Percentiles rank a stretch among this genome's conserved stretches.
Conservation (phyloP, 2,113 vertebrate genomes). For the Sceloporus undulatus region DNA sequence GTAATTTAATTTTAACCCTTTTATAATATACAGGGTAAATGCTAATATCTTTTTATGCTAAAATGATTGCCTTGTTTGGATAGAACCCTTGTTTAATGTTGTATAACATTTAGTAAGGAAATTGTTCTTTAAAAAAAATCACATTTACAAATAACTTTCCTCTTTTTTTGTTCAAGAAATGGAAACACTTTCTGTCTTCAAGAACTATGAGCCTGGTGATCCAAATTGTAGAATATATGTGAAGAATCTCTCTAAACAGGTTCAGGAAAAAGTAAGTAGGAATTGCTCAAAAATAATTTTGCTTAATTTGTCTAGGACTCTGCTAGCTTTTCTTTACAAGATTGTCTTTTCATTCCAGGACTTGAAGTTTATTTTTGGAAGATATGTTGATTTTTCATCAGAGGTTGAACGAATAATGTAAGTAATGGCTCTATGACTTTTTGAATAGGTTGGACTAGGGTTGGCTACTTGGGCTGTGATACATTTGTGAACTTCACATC, state of each 20-base stretch:
- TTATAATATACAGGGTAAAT: neutral
- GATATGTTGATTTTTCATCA: conserved; percentile 90
- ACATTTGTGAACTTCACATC: neutral
- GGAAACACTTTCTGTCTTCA: conserved; percentile 93
- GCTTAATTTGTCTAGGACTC: conserved; percentile 15
- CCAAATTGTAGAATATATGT: conserved; percentile 97
- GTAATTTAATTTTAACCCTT: conserved; percentile 72
- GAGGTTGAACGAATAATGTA: conserved; percentile 95
- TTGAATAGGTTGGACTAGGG: neutral
- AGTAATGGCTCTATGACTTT: conserved; percentile 62
- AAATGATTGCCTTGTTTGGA: neutral
- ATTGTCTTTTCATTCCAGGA: conserved; percentile 82
- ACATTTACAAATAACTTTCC: conserved; percentile 44
- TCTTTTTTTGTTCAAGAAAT: conserved; percentile 86
- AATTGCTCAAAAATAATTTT: neutral
- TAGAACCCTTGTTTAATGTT: neutral
- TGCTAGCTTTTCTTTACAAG: neutral
- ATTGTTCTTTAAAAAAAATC: conserved; percentile 22
- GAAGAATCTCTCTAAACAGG: conserved; percentile 96
- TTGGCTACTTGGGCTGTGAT: neutral
- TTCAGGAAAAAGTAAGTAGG: conserved; percentile 91
- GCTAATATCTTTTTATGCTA: neutral
- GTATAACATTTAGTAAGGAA: neutral
- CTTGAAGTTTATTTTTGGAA: conserved; percentile 96
- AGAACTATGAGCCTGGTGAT: conserved; percentile 94